Base-by-base conservation (phyloP, 2,888 invertebrate genomes). In the Drosophila colorata region DNA sequence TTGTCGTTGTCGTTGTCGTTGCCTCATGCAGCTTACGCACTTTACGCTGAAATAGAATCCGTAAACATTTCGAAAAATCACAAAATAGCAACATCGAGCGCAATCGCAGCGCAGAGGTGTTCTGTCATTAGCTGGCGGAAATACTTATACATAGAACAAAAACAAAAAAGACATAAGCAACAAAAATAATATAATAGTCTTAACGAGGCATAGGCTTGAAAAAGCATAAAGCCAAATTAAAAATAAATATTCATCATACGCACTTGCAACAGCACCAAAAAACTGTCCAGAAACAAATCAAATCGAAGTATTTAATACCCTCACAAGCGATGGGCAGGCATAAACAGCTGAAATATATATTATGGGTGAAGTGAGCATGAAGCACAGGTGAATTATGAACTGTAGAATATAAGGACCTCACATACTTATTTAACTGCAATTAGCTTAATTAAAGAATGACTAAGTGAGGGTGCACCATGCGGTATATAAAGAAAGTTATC, bases 21-120 rank as follows among this genome's bases (percentile, higher is more conserved):
- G 49, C 25, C 40, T 73, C 71, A 53, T 84, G 83, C 87, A 81
- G 81, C 84, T 81, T 86, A 80, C 87, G 87, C 88, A 87, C 74
- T 80, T 74, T 81, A 52, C 71, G 69, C 63, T 59, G 66, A 72
- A 85, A 77, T 73, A 48, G 65, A 73, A 78, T 70, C 56, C 69
- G 68, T 48, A 73, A 70, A 68, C 58, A 69, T 67, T 59, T 51
- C 33, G 20, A 53, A 60, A 41, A 41, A 51, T 20, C 37, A 55
- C n/a, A 67, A 58, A 59, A 63, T n/a, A 53, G 37, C 66, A 76
- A 60, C n/a, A 31, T 9, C 41, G 35, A 13, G 33, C 16, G 23
- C 43, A 57, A 58, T 20, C 64, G 51, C 64, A 64, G 52, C 65
- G 33, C 14, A 55, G 43, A 68, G 57, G 40, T 60, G 16, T 72